Conservation (phyloP, 2,113 vertebrate species). For the Puffinus mauretanicus region DNA sequence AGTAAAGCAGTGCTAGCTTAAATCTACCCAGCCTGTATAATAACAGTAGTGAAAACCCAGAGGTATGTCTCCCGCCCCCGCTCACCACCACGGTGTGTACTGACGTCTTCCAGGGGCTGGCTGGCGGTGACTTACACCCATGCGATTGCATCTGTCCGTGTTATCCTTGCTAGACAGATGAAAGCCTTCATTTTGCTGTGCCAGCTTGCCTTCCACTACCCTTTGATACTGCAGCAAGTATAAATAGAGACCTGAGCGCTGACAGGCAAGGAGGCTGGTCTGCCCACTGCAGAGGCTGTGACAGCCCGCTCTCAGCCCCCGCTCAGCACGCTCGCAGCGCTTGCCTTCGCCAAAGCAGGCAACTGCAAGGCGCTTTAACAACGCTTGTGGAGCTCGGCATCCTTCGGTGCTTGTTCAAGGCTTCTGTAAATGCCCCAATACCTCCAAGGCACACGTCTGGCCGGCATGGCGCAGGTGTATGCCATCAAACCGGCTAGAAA, state of each 20-base stretch:
- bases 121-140: not conserved
- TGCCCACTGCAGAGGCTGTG: not conserved
- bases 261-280: not conserved
- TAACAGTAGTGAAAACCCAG: not conserved
- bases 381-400: not conserved
- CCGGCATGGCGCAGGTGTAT: not conserved
- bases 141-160: not conserved
- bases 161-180: not conserved
- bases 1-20: not conserved
- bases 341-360: not conserved
- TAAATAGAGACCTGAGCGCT: not conserved
- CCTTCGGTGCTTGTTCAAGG: not conserved
- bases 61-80: not conserved
- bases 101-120: not conserved
- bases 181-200: not conserved
- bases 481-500: not conserved
- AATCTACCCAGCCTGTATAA: not conserved
- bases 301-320: not conserved
- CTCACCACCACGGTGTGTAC: not conserved
- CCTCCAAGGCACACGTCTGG: accelerated
- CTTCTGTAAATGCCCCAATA: not conserved
- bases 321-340: accelerated
- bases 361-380: not conserved
- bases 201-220: not conserved
- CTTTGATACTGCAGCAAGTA: not conserved